Evolutionary conservation across 1,140 invertebrate genomes (phyloP).

Genomic region (Megalopta genalis): DNA sequence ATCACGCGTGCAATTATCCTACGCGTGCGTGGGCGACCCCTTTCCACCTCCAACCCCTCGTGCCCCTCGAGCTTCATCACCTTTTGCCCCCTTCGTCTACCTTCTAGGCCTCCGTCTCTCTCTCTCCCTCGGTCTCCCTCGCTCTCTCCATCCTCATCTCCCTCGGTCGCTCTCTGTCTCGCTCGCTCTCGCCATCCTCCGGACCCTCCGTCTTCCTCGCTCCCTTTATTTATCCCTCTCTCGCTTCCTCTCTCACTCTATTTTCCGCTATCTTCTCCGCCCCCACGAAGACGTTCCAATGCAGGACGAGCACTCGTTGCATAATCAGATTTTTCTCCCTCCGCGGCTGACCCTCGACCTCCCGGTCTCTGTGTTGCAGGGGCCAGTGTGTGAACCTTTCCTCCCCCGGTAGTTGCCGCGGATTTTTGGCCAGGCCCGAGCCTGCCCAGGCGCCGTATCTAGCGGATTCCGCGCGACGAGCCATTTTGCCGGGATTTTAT

Average conservation of each 20-base stretch:
- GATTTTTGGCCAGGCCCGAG: conserved; percentile 15
- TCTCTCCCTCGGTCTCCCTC: conserved; percentile 1
- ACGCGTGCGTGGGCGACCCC: conserved; percentile 74
- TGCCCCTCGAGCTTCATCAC: conserved; percentile 22
- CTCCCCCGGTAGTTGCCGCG: conserved; percentile 14
- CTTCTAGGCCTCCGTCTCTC: conserved; percentile 23
- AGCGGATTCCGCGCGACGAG: background rate
- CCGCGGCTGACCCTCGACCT: conserved; percentile 45
- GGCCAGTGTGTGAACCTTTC: conserved; percentile 27
- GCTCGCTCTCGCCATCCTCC: conserved; percentile 1
- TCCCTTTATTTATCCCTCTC: conserved; percentile 3
- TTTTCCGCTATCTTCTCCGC: conserved; percentile 45
- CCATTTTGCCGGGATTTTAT: conserved; percentile 38
- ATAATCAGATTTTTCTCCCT: conserved; percentile 58
- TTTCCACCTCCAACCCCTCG: conserved; percentile 47
- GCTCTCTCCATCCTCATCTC: conserved; percentile 3
- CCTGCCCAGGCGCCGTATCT: background rate
- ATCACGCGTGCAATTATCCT: conserved; percentile 79
- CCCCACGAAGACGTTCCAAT: conserved; percentile 34
- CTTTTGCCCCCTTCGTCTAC: conserved; percentile 42
- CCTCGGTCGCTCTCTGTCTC: conserved; percentile 4
- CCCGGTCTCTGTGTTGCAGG: conserved; percentile 26
- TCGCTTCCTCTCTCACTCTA: conserved; percentile 32
- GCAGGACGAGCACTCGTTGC: conserved; percentile 52
- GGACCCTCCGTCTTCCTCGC: no score